A percentile compares a stretch with the other conserved stretches of the same genome.
phyloP scores from a whole-genome alignment of 92 coral and sea anemone genomes.

The Zoanthus solanderi region DNA sequence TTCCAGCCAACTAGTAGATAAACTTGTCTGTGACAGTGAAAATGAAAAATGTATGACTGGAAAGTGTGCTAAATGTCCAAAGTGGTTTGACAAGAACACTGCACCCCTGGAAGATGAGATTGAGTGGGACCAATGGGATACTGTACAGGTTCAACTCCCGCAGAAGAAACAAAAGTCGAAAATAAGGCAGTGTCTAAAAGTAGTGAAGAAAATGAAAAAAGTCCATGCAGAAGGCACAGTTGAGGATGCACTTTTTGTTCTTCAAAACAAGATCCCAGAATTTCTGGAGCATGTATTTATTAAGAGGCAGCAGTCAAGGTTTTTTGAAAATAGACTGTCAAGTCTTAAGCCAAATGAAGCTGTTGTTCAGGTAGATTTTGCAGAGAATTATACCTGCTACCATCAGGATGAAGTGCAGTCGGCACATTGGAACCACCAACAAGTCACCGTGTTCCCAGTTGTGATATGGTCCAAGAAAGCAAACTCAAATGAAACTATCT shows the following conservation, averaged over 20 bases:
- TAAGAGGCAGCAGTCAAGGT: conserved; percentile 60
- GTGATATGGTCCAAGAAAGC: conserved; percentile 49
- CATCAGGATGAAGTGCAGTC: conserved; percentile 61
- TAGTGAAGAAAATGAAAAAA: conserved; percentile 55
- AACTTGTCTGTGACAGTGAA: conserved; percentile 46
- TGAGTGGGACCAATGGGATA: conserved; percentile 64
- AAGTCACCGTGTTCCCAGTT: conserved; percentile 54
- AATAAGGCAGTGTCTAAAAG: conserved; percentile 25
- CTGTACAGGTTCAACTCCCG: conserved; percentile 31
- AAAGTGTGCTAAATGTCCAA: conserved; percentile 63
- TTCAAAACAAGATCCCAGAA: conserved; percentile 44
- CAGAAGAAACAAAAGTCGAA: conserved; percentile 30
- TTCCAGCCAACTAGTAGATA: conserved; percentile 26
- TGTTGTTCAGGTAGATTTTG: conserved; percentile 62
- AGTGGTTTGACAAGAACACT: conserved; percentile 49
- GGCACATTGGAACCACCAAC: conserved; percentile 66
- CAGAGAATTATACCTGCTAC: conserved; percentile 57
- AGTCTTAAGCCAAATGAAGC: conserved; percentile 54
- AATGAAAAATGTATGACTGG: conserved; percentile 50
- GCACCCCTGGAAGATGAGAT: conserved; percentile 32
- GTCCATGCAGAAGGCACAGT: conserved; percentile 53
- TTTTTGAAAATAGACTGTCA: conserved; percentile 44
- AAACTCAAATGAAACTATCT: conserved; percentile 19
- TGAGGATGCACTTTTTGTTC: conserved; percentile 36
- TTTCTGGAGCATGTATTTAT: conserved; percentile 45